phyloP scores from a whole-genome alignment of 1,140 invertebrate genomes.

The Bombus superbus region DNA sequence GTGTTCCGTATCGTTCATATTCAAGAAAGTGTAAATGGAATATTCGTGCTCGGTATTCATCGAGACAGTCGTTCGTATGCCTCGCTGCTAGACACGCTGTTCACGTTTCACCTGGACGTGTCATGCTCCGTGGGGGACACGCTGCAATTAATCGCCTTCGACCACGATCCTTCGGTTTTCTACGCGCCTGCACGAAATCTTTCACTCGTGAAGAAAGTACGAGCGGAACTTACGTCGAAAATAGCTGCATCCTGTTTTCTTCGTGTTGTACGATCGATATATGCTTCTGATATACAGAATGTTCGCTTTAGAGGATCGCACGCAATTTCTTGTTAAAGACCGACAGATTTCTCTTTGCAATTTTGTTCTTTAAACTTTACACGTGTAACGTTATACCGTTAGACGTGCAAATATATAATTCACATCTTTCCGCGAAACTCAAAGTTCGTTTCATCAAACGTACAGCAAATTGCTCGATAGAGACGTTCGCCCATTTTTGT shows the following conservation, averaged over 20 bases:
- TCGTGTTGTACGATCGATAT: background rate
- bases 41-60: constrained; percentile 22
- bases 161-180: constrained; percentile 8
- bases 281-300: no score
- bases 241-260: background rate
- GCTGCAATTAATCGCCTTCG: constrained; percentile 20
- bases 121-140: background rate
- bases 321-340: background rate
- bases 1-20: constrained; percentile 40
- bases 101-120: constrained; percentile 44
- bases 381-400: no score
- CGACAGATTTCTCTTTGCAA: no score
- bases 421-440: no score
- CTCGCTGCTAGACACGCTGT: background rate
- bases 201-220: constrained; percentile 15
- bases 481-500: no score
- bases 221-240: background rate
- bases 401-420: no score
- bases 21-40: constrained; percentile 49
- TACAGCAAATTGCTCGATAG: no score
- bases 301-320: no score
- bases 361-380: no score
- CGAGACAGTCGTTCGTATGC: constrained; percentile 7
- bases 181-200: background rate
- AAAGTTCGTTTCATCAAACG: no score